Base-by-base conservation (phyloP, 2,888 invertebrate genomes). In the Agrochola macilenta region DNA sequence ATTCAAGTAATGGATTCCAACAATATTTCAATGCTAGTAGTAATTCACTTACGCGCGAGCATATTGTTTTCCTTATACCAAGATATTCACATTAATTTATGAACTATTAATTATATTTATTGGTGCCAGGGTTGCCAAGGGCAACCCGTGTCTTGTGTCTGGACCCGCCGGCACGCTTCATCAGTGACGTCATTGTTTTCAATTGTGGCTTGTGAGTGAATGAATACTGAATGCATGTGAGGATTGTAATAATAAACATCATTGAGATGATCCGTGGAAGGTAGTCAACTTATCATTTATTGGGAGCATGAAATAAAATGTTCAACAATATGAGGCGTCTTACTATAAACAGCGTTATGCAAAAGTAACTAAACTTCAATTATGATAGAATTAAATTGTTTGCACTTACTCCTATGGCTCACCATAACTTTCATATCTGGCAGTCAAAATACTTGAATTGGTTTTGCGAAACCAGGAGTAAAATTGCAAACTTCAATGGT, bases 51-150 rank as follows among this genome's bases (percentile, higher is more conserved):
- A 54, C 23, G 35, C n/a, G n/a, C 65, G 39, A 26, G 14, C 12
- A 63, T 74, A 81, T 66, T 74, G 57, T 86, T 84, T 86, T 86
- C 84, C 87, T 84, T 84, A 76, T 84, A 30, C 58, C 20, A n/a
- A 66, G 58, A 69, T 46, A 68, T 75, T 58, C 11, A 26, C 35
- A 64, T 61, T 26, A 64, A 64, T 64, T 85, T 81, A 82, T 82
- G 26, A 61, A 65, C 71, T 82, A 82, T 76, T 58, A 70, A 39
- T 70, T 60, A 52, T 76, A 54, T 78, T 86, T 73, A 84, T 79
- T 74, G 30, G 66, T 85, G 87, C 43, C 85, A 84, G 54, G 81
- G 87, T 78, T 74, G 35, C n/a, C 70, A 57, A 72, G 78, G 74
- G 57, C 65, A n/a, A n/a, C n/a, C 5, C 65, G 52, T 54, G n/a